phyloP scores from a whole-genome alignment of 2,113 vertebrate genomes.

The Lethenteron camtschaticum region DNA sequence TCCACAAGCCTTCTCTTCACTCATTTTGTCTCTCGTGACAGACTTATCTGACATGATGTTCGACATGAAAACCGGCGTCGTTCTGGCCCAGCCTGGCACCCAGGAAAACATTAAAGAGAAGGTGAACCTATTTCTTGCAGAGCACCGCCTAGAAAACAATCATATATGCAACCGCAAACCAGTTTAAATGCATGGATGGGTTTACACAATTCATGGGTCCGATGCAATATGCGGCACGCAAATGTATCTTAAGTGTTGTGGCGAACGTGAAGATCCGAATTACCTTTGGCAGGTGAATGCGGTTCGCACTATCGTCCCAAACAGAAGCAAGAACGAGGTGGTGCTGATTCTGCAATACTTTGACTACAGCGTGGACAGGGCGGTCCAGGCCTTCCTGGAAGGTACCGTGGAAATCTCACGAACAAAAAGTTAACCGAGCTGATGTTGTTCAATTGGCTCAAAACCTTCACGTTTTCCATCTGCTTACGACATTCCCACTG shows the following conservation, averaged over 20 bases:
- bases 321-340: conserved; percentile 92
- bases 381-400: conserved; percentile 84
- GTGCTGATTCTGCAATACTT: conserved; percentile 79
- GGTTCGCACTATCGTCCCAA: conserved; percentile 68
- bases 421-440: too few relatives aligned
- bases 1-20: too few relatives aligned
- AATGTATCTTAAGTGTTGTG: too few relatives aligned
- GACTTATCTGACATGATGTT: conserved; percentile 1
- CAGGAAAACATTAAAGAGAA: conserved; percentile 4
- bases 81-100: conserved; percentile 1
- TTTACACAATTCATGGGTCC: too few relatives aligned
- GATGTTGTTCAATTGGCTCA: too few relatives aligned
- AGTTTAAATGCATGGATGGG: too few relatives aligned
- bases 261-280: too few relatives aligned
- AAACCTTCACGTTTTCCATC: too few relatives aligned
- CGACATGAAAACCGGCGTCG: conserved; percentile 3
- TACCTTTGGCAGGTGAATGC: conserved; percentile 40
- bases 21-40: not conserved
- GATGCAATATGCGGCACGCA: too few relatives aligned
- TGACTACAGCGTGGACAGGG: conserved; percentile 69
- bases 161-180: too few relatives aligned
- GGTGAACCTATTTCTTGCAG: not conserved
- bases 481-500: too few relatives aligned
- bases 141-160: too few relatives aligned
- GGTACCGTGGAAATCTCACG: conserved; percentile 23